These are phyloP conservation scores for Agrochola macilenta DNA, from an alignment of 2,888 invertebrate genomes.

Conservation along the genomic window DNA sequence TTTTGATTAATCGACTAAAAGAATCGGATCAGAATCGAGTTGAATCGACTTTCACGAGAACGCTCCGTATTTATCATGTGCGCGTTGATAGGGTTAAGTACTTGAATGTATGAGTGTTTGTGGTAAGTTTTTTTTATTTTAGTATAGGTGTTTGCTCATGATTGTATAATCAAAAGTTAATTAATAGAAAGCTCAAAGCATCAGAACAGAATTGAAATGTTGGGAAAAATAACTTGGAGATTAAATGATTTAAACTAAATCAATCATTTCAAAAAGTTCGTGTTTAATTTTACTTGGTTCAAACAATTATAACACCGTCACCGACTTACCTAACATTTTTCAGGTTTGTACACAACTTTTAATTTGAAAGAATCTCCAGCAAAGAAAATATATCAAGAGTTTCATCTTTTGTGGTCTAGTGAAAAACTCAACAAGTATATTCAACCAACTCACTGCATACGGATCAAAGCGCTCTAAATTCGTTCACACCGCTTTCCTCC, in stretches of 20 bases:
- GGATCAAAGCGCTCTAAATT: conserved; percentile 51
- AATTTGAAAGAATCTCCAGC: neutral
- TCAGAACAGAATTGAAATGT: too few species aligned
- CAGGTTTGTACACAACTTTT: neutral
- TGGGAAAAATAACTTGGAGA: neutral
- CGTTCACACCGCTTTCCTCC: conserved; percentile 59
- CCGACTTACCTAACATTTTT: neutral
- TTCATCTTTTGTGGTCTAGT: conserved; percentile 4
- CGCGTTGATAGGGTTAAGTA: conserved; percentile 45
- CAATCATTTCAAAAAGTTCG: neutral
- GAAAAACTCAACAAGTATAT: conserved; percentile 30
- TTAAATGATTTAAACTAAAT: neutral
- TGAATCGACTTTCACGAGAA: conserved; percentile 61
- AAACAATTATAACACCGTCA: neutral
- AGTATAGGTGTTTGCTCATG: neutral
- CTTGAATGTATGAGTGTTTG: conserved; percentile 17
- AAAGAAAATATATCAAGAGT: conserved; percentile 6
- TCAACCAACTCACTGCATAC: conserved; percentile 23
- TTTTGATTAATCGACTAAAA: conserved; percentile 78
- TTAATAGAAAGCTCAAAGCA: neutral
- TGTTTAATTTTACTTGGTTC: neutral
- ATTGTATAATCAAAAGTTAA: neutral
- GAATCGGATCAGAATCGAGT: conserved; percentile 69
- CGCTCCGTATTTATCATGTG: conserved; percentile 48
- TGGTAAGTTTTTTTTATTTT: neutral